Base-by-base conservation (phyloP, 2,888 invertebrate species). In the Drosophila kambysellisi region DNA sequence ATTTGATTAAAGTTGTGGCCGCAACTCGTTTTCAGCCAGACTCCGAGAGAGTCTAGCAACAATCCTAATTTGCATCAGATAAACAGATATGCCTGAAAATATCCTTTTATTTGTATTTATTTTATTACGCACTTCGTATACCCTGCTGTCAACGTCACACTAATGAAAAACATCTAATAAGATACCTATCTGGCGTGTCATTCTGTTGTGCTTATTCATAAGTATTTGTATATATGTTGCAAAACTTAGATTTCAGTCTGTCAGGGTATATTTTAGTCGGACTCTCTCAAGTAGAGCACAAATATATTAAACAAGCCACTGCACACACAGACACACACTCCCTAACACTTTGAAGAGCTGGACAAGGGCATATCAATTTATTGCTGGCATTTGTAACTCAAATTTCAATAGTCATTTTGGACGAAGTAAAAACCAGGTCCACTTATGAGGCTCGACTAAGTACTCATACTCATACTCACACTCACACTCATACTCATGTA, bases 311-410 rank as follows among this genome's bases (percentile, higher is more conserved):
- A 74, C 70, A 70, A 60, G 74, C 63, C 66, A 67, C 66, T 60
- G 52, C 61, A 66, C 54, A 68, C 62, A 15, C 62, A 25, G 52
- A 20, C 39, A 29, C 50, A 46, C 39, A 20, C 63, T 39, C 33
- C n/a, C 59, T 11, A 43, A 48, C 41, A 33, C 51, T 3, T 41
- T 46, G 63, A 53, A 59, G 60, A 65, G 68, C 53, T 70, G 61
- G 56, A 73, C 54, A 79, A 76, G 79, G 69, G 81, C 76, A 83
- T 83, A 86, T 85, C 70, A 79, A 83, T 81, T 81, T 76, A 73
- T 69, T 70, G 60, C 74, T 74, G 81, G 70, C 81, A 86, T 76
- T 79, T 76, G 81, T 52, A 62, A 63, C 58, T 64, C 61, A 63
- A 39, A 43, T 46, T 70, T 70, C 60, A 60, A 77, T 63, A 39